phyloP scores from a whole-genome alignment of 1,140 invertebrate genomes.

The Anoplophora glabripennis region DNA sequence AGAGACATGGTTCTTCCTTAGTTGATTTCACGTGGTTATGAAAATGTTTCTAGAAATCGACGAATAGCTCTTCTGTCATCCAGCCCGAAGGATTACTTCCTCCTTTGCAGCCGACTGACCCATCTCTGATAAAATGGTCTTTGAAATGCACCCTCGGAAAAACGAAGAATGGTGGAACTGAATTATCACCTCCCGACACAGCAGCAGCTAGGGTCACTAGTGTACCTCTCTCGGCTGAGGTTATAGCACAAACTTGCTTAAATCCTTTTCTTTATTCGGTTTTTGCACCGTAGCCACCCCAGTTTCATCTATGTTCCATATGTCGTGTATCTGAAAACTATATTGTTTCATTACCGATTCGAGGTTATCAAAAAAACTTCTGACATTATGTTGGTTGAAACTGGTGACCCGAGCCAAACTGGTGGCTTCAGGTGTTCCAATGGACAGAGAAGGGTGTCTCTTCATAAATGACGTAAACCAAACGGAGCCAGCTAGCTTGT shows the following conservation, averaged over 20 bases:
- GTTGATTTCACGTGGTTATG: slow-evolving; percentile 35
- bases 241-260: no score
- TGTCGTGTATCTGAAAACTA: not conserved
- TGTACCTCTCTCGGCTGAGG: no score
- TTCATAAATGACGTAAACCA: not conserved
- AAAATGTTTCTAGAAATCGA: slow-evolving; percentile 44
- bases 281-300: no score
- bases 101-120: slow-evolving; percentile 16
- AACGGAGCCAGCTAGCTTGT: no score
- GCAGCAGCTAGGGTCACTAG: slow-evolving; percentile 1
- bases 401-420: not conserved
- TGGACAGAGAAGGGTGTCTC: not conserved
- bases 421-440: not conserved
- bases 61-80: slow-evolving; percentile 28
- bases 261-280: no score
- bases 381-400: not conserved
- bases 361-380: no score
- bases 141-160: slow-evolving; percentile 8
- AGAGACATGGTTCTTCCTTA: slow-evolving; percentile 34
- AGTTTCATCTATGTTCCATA: no score
- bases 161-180: slow-evolving; percentile 42
- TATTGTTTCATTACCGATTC: no score
- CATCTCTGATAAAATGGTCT: slow-evolving; percentile 13
- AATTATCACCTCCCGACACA: slow-evolving; percentile 21
- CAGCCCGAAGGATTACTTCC: slow-evolving; percentile 24